Percentiles rank a stretch among this genome's conserved stretches.
Evolutionary conservation across 2,797 vertebrate species (phyloP).

Genomic region (Peromyscus attwateri): DNA sequence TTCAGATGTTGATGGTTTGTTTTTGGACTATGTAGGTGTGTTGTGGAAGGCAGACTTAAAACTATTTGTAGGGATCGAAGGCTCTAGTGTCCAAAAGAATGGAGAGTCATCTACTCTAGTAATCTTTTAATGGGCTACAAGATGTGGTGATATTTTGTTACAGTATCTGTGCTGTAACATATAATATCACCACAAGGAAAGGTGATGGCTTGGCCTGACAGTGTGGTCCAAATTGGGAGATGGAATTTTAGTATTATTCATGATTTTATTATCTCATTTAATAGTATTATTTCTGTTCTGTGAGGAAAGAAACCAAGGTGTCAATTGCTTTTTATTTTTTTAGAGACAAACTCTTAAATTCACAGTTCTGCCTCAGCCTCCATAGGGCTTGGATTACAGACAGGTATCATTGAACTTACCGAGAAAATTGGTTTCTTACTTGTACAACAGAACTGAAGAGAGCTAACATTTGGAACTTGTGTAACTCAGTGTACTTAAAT

Average conservation of each 20-base stretch:
- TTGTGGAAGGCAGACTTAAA: not conserved
- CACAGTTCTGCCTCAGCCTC: not conserved
- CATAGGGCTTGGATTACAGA: not conserved
- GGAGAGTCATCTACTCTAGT: not conserved
- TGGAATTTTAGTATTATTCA: slow-evolving; percentile 10
- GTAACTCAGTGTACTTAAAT: slow-evolving; percentile 8
- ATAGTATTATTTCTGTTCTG: not conserved
- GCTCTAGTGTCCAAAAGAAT: not conserved
- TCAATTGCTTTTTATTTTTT: not conserved
- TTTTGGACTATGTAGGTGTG: not conserved
- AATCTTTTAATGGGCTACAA: not conserved
- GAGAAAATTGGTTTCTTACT: slow-evolving; percentile 23
- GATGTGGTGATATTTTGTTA: no score
- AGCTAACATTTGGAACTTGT: slow-evolving; percentile 6
- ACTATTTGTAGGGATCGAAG: not conserved
- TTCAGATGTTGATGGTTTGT: slow-evolving; percentile 5
- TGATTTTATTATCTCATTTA: slow-evolving; percentile 35
- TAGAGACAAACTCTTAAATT: not conserved
- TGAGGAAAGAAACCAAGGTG: not conserved
- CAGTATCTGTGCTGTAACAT: no score
- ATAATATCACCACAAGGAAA: not conserved
- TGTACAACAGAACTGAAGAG: slow-evolving; percentile 13
- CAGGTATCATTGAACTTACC: not conserved
- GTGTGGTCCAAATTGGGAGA: not conserved
- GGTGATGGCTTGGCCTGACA: not conserved